Evolutionary conservation across 2,113 vertebrate species (phyloP).

Genomic region (Geococcyx californianus): DNA sequence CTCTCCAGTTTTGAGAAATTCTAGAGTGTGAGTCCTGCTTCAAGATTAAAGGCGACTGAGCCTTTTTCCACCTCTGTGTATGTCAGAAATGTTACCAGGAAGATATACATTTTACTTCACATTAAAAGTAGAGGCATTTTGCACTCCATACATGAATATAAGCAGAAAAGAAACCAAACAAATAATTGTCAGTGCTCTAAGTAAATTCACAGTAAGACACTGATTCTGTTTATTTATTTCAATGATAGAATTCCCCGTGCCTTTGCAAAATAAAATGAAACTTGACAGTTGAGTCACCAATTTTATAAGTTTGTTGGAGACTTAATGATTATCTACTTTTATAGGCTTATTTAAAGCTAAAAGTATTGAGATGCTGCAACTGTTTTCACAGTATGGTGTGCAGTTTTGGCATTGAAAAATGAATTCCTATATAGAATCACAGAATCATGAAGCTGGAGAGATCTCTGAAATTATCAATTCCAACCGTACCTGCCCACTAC

Average conservation of each 20-base stretch:
- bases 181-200: not conserved
- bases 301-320: not conserved
- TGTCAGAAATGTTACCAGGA: not conserved
- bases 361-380: not conserved
- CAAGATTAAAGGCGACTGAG: not conserved
- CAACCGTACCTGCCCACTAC: no score
- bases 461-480: no score
- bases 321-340: slow-evolving; percentile 9
- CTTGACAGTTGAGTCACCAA: not conserved
- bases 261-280: not conserved
- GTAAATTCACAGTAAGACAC: not conserved
- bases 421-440: not conserved
- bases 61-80: not conserved
- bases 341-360: not conserved
- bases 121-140: not conserved
- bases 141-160: not conserved
- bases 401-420: not conserved
- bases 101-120: not conserved
- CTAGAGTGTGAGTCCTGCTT: not conserved
- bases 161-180: not conserved
- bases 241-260: not conserved
- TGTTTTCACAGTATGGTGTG: not conserved
- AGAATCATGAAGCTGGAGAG: no score
- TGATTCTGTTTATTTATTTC: not conserved
- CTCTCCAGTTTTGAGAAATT: not conserved